Percentiles rank a stretch among this genome's conserved stretches.
Evolutionary conservation across 2,113 vertebrate genomes (phyloP).

Genomic region (Chrysemys picta): DNA sequence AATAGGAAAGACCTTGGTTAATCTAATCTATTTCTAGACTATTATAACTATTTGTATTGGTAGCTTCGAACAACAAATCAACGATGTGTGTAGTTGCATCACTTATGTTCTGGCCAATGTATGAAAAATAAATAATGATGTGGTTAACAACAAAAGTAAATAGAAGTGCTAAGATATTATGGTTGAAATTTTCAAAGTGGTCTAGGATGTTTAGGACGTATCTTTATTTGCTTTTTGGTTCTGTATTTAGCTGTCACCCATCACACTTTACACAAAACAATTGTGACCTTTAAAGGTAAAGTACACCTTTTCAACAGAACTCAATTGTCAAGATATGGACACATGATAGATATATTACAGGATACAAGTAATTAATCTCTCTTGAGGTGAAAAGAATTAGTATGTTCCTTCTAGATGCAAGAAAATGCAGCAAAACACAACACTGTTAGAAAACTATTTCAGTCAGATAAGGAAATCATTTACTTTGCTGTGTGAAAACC

Average conservation of each 20-base stretch:
- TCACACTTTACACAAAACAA: slow-evolving; percentile 7
- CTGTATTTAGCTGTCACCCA: background rate
- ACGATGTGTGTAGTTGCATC: background rate
- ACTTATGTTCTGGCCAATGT: background rate
- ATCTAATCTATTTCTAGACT: background rate
- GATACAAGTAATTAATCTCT: slow-evolving; percentile 20
- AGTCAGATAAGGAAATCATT: slow-evolving; percentile 55
- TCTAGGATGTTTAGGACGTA: background rate
- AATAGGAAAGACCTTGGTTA: background rate
- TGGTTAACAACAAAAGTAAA: background rate
- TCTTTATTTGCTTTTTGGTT: slow-evolving; percentile 4
- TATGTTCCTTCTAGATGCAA: slow-evolving; percentile 27
- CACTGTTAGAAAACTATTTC: background rate
- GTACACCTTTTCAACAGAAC: background rate
- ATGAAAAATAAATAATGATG: background rate
- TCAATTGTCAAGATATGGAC: background rate
- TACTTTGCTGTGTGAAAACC: slow-evolving; percentile 56
- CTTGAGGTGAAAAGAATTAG: slow-evolving; percentile 43
- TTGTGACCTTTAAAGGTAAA: slow-evolving; percentile 20
- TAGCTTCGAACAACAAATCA: slow-evolving; percentile 16
- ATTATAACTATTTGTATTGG: background rate
- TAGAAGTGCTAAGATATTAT: background rate
- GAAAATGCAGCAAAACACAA: slow-evolving; percentile 12
- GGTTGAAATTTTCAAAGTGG: background rate
- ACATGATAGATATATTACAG: slow-evolving; percentile 41